These are phyloP conservation scores for Neelides folsomi DNA, from an alignment of 2,888 invertebrate genomes.

Conservation along the genomic window DNA sequence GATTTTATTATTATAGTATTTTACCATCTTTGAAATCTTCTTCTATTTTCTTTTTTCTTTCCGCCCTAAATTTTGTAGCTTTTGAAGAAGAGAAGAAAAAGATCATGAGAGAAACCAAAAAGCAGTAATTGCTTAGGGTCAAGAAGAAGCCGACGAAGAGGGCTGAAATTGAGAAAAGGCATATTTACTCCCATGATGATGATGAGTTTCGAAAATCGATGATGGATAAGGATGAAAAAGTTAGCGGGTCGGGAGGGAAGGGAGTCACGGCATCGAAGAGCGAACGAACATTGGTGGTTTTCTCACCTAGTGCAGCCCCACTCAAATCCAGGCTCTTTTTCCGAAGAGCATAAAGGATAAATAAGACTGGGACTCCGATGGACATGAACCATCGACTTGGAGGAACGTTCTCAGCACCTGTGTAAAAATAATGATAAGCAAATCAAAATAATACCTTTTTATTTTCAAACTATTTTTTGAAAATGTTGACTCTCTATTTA, in stretches of 20 bases:
- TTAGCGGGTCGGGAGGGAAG: neutral
- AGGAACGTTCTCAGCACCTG: conserved; percentile 48
- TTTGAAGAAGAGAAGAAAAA: conserved; percentile 70
- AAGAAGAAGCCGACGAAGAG: conserved; percentile 59
- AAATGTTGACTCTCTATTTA: no score
- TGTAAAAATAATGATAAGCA: neutral
- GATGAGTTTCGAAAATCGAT: no score
- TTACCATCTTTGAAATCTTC: conserved; percentile 65
- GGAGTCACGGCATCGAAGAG: neutral
- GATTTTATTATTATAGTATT: neutral
- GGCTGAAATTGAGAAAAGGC: conserved; percentile 40
- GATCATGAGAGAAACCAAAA: conserved; percentile 54
- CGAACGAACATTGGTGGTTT: neutral
- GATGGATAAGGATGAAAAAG: conserved; percentile 1
- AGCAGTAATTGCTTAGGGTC: conserved; percentile 63
- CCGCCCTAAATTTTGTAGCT: conserved; percentile 60
- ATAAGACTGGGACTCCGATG: conserved; percentile 49
- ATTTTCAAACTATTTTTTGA: neutral
- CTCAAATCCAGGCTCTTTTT: conserved; percentile 54
- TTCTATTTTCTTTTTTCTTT: conserved; percentile 56
- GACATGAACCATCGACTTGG: conserved; percentile 54
- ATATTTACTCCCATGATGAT: neutral
- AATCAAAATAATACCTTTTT: no score
- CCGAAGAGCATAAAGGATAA: conserved; percentile 54
- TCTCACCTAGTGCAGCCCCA: conserved; percentile 52